phyloP scores from a whole-genome alignment of 2,113 vertebrate species.

The Ardeotis arabs region DNA sequence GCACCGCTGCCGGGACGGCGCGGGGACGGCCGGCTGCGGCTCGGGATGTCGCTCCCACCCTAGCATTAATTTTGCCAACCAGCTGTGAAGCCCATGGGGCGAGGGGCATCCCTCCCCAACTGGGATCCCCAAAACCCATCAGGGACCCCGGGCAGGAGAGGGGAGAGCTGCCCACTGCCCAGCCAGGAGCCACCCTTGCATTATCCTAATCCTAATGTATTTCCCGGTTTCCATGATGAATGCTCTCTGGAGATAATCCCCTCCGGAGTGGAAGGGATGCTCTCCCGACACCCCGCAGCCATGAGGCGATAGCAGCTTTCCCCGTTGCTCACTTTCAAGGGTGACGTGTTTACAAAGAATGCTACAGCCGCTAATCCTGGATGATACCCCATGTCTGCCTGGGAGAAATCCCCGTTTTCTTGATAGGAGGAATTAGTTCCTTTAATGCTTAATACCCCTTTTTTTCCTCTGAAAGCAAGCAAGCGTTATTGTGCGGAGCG shows the following conservation, averaged over 20 bases:
- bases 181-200: fast-evolving
- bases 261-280: slow-evolving; percentile 1
- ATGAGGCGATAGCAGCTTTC: slow-evolving; percentile 26
- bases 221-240: not conserved
- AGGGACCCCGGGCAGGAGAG: fast-evolving
- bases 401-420: slow-evolving; percentile 62
- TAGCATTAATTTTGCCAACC: not conserved
- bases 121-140: not conserved
- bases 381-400: slow-evolving; percentile 62
- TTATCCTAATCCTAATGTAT: not conserved
- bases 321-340: slow-evolving; percentile 58
- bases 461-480: slow-evolving; percentile 48
- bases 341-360: slow-evolving; percentile 68
- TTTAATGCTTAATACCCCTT: slow-evolving; percentile 55
- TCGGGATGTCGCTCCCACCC: not conserved
- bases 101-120: not conserved
- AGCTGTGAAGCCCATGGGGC: not conserved
- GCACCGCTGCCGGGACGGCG: not conserved
- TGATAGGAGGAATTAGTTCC: slow-evolving; percentile 59
- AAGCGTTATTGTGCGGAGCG: slow-evolving; percentile 36
- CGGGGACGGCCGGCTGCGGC: fast-evolving
- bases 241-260: not conserved
- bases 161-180: not conserved
- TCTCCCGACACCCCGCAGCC: slow-evolving; percentile 29
- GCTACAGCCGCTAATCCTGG: slow-evolving; percentile 60